These are phyloP conservation scores for Rhinopithecus roxellana DNA, from an alignment of 2,113 vertebrate species.

Conservation along the genomic window DNA sequence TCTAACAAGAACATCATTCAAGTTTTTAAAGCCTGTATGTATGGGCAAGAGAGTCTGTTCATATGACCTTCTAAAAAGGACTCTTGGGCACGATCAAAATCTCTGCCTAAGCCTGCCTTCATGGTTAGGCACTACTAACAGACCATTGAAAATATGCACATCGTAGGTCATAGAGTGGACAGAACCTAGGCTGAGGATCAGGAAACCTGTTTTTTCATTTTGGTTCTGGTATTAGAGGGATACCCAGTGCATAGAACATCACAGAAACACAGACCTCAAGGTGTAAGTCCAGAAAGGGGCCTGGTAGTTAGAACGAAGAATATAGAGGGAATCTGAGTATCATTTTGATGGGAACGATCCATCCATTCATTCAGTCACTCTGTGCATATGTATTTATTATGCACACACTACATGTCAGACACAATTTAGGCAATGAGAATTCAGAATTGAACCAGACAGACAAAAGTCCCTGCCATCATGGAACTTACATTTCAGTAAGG, in stretches of 20 bases:
- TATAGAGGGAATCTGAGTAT: background rate
- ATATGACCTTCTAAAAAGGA: background rate
- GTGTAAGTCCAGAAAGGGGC: background rate
- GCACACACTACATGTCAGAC: no score
- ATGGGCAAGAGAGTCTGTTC: background rate
- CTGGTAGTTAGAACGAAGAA: background rate
- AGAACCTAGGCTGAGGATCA: background rate
- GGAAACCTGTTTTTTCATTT: background rate
- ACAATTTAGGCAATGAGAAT: background rate
- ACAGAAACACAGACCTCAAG: background rate
- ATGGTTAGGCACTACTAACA: background rate
- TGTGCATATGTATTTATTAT: background rate
- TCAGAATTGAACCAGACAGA: constrained; percentile 13
- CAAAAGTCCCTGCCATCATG: background rate
- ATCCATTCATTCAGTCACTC: background rate
- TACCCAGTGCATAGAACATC: background rate
- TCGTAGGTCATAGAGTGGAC: background rate
- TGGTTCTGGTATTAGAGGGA: background rate
- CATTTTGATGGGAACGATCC: background rate
- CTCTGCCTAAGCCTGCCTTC: background rate
- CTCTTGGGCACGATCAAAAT: background rate
- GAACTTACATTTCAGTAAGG: background rate
- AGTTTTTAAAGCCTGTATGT: background rate
- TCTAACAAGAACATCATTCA: background rate
- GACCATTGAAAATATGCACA: background rate